These are phyloP conservation scores for Drosophila parabipectinata DNA, from an alignment of 1,140 invertebrate genomes.

Conservation along the genomic window DNA sequence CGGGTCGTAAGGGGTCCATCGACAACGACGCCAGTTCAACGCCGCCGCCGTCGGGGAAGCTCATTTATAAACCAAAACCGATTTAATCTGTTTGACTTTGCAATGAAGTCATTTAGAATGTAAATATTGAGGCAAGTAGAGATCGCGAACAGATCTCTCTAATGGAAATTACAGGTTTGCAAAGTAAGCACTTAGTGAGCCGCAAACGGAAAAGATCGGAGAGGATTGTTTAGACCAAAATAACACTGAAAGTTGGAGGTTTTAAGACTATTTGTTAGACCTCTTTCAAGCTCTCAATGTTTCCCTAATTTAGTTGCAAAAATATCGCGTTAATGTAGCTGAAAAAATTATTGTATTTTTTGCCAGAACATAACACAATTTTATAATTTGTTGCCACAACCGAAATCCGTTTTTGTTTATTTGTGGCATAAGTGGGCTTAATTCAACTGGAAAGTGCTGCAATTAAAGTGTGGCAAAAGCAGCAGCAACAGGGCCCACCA, in stretches of 20 bases:
- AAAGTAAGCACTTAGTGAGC: not conserved
- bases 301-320: too few species aligned
- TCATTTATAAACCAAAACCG: conserved; percentile 42
- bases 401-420: not conserved
- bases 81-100: conserved; percentile 34
- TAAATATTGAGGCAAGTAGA: conserved; percentile 15
- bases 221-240: not conserved
- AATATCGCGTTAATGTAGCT: too few species aligned
- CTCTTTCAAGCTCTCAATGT: too few species aligned
- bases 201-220: not conserved
- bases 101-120: conserved; percentile 59
- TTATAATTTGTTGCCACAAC: not conserved
- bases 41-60: conserved; percentile 18
- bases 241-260: too few species aligned
- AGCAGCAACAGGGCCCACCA: not conserved
- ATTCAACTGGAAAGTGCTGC: conserved; percentile 58
- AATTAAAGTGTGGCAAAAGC: conserved; percentile 37
- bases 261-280: too few species aligned
- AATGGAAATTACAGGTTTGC: conserved; percentile 4
- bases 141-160: not conserved
- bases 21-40: conserved; percentile 1
- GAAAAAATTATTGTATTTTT: too few species aligned
- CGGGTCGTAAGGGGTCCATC: conserved; percentile 2
- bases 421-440: not conserved
- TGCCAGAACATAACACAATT: not conserved